Evolutionary conservation across 2,113 vertebrate genomes (phyloP).

Genomic region (Jacana jacana): DNA sequence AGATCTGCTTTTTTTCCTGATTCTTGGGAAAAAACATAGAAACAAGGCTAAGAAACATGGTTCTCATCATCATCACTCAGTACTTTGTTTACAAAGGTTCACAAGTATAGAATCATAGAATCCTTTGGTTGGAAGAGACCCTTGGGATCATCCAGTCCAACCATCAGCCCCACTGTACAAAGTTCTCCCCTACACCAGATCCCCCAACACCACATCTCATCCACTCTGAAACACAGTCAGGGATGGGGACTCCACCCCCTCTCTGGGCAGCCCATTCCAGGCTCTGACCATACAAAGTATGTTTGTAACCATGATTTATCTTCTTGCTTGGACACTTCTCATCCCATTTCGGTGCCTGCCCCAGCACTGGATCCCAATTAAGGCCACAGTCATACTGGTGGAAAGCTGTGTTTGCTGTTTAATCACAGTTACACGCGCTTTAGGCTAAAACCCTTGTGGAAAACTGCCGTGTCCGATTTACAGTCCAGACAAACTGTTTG

Average conservation of each 20-base stretch:
- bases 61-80: not conserved
- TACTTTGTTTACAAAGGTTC: not conserved
- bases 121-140: too few relatives aligned
- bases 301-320: accelerated
- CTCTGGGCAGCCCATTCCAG: too few relatives aligned
- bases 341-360: not conserved
- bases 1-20: not conserved
- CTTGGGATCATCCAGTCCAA: too few relatives aligned
- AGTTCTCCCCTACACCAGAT: too few relatives aligned
- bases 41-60: not conserved
- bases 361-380: not conserved
- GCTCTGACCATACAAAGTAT: too few relatives aligned
- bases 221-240: too few relatives aligned
- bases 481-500: conserved; percentile 16
- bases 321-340: not conserved
- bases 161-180: too few relatives aligned
- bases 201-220: too few relatives aligned
- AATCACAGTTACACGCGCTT: not conserved
- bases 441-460: conserved; percentile 16
- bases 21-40: not conserved
- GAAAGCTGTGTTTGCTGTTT: not conserved
- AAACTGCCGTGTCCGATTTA: not conserved
- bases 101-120: too few relatives aligned
- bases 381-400: not conserved
- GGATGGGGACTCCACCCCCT: too few relatives aligned